Evolutionary conservation across 1,140 invertebrate genomes (phyloP).

Genomic region (Philopotamus ludificatus): DNA sequence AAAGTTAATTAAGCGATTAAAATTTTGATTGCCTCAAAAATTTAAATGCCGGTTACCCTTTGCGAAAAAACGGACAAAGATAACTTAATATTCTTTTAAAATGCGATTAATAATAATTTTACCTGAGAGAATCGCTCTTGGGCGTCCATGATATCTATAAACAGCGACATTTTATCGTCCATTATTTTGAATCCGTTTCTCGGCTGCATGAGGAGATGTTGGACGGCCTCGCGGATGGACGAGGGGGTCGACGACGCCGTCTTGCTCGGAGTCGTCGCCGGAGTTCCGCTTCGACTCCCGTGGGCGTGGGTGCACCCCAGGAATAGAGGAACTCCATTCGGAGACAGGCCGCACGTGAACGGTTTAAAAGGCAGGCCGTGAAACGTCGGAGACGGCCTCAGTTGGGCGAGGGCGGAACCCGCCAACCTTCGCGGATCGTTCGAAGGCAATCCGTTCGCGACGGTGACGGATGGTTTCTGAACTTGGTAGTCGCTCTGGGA

Average conservation of each 20-base stretch:
- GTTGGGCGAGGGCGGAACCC: conserved; percentile 38
- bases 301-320: conserved; percentile 54
- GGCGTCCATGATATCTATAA: conserved; percentile 76
- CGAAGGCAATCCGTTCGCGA: conserved; percentile 31
- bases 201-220: conserved; percentile 65
- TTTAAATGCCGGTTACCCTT: background rate
- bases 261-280: conserved; percentile 51
- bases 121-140: conserved; percentile 80
- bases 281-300: conserved; percentile 43
- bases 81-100: background rate
- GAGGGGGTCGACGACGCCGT: conserved; percentile 54
- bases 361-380: conserved; percentile 60
- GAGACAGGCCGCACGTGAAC: conserved; percentile 52
- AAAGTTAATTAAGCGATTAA: conserved; percentile 14
- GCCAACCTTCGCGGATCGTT: conserved; percentile 33
- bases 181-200: conserved; percentile 71
- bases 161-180: conserved; percentile 73
- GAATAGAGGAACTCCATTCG: conserved; percentile 54
- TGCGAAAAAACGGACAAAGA: background rate
- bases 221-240: conserved; percentile 63
- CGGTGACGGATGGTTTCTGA: conserved; percentile 46
- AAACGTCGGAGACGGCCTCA: conserved; percentile 61
- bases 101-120: conserved; percentile 39
- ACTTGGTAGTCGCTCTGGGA: conserved; percentile 65
- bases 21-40: conserved; percentile 6